Base-by-base conservation (phyloP, 2,113 vertebrate species). In the Perca schrenkii region DNA sequence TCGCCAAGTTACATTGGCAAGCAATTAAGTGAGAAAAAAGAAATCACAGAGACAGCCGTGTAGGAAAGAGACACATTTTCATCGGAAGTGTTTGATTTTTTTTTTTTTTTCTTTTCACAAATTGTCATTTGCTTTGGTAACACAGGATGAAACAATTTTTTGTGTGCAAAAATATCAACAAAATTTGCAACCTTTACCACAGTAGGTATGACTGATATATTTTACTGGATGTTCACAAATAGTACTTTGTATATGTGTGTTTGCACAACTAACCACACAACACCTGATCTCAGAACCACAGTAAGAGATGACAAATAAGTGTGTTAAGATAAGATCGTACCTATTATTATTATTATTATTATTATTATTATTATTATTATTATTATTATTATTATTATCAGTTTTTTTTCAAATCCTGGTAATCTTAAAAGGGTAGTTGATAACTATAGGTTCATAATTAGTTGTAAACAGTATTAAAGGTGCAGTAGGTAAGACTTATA, bases 21-120 rank as follows among this genome's bases (percentile, higher is more conserved):
- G 60, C 64, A 69, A 81, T 70, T 21, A 31, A 49, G 71, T 77
- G 69, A 71, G 25, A 71, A 80, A 73, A 54, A 71, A 79, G 73
- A 91, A 84, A 78, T 79, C 56, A 50, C 53, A 67, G 60, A 77
- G n/a, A 60, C 62, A 73, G 21, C 13, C n/a, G n/a, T 31, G 43
- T 8, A 50, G 50, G 19, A 19, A 60, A 28, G 36, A 63, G 4
- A 46, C 52, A 76, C 71, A 63, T 77, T 77, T 86, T 61, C 49
- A 28, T 56, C 4, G 2, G 17, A 46, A 58, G 57, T 57, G 47
- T 66, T 62, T 31, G 15, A 4, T 60, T 17, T 40, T 0, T 17
- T 14, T 54, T 49, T n/a, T 52, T 49, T 19, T 57, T 47, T 36
- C 12, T 19, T 57, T 47, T 36, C 12, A 63, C 21, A 64, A 64